Evolutionary conservation across 1,140 invertebrate species (phyloP), one percentile per base, ranked within the genome.

Genomic region (Pogonomyrmex californicus): DNA sequence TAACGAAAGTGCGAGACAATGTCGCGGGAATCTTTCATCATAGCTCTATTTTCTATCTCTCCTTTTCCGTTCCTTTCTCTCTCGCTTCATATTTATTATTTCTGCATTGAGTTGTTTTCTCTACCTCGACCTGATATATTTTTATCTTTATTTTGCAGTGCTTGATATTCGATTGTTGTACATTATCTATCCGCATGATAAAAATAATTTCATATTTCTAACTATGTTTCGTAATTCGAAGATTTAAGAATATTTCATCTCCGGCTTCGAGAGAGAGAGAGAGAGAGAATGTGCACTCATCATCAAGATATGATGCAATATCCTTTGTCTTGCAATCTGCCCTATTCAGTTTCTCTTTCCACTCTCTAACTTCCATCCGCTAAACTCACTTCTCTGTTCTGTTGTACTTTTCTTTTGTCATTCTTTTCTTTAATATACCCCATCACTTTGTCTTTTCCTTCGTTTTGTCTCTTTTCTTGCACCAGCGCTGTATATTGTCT

Each of bases 361-460:
- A 23, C n/a, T 54, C 23, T 44, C 14, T 47, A 58, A 85, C 65
- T 60, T 83, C 4, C 51, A 83, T 49, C 56, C 78, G 23, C 78
- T 36, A 83, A 33, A 73, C 41, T 83, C 30, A 36, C 77, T 68
- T 79, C 47, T 17, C n/a, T 14, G 38, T 38, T 75, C 41, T 68
- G 65, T 49, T 49, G 30, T 83, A 83, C 56, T 60, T 71, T 23
- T 23, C 54, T 58, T 60, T 41, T 73, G 51, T 73, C 66, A 41
- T 81, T 81, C 44, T 56, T 81, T 54, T 47, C 49, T 36, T 12
- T 66, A 82, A 81, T 86, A 49, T 58, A 38, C 30, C 12, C 38
- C 58, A 58, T 86, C 41, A 30, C 30, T 79, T 78, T 79, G 60
- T 79, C 41, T 83, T 47, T 3, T 49, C 62, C 63, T 47, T 33